Conservation (phyloP, 2,113 vertebrate genomes). For the Tachysurus fulvidraco region DNA sequence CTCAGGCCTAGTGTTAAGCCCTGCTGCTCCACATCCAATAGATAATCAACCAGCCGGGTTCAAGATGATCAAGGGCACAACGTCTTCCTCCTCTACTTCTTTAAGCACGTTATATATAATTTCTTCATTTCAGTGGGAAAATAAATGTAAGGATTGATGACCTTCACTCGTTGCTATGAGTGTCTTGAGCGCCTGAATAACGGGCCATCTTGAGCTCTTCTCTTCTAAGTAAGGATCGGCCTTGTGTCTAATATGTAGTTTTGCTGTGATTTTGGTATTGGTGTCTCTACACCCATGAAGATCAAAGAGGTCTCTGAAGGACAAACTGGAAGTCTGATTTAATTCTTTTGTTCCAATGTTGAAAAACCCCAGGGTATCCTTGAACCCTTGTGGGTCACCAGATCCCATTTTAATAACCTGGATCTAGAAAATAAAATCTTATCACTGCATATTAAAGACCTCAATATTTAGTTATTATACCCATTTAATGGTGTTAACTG, state of each 20-base stretch:
- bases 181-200: neutral
- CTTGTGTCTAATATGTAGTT: neutral
- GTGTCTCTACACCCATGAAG: neutral
- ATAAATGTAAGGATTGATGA: conserved; percentile 12
- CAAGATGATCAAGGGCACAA: neutral
- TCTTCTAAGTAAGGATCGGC: neutral
- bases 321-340: neutral
- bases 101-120: neutral
- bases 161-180: conserved; percentile 25
- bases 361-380: neutral
- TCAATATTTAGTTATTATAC: neutral
- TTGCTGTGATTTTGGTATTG: neutral
- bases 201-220: neutral
- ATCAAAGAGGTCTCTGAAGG: neutral
- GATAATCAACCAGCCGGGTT: neutral
- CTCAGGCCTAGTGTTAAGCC: conserved; percentile 17
- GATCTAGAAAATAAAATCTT: neutral
- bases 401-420: neutral
- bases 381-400: conserved; percentile 12
- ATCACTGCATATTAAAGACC: neutral
- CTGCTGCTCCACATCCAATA: neutral
- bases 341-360: neutral
- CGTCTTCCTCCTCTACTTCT: neutral
- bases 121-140: neutral
- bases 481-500: neutral